phyloP scores from a whole-genome alignment of 2,888 invertebrate species.

The Globia sparganii region DNA sequence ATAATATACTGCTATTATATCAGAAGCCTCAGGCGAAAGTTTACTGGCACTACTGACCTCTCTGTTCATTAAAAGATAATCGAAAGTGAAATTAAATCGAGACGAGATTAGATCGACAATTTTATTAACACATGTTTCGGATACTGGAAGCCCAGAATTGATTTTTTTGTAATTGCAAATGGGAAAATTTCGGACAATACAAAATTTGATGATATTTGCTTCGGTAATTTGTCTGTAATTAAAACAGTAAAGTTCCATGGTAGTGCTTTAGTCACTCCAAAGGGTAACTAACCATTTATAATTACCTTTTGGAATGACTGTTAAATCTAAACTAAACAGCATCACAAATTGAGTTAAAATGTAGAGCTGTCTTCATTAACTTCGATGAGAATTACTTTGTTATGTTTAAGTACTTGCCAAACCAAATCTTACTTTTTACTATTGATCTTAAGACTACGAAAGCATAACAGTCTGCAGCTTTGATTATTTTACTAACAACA shows the following conservation, averaged over 20 bases:
- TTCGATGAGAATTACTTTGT: constrained; percentile 23
- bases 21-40: constrained; percentile 84
- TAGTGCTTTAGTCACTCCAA: not conserved
- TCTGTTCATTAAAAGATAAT: constrained; percentile 86
- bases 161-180: constrained; percentile 37
- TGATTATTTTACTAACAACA: not conserved
- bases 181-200: constrained; percentile 28
- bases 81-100: constrained; percentile 88
- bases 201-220: constrained; percentile 9
- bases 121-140: constrained; percentile 78
- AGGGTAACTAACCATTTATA: constrained; percentile 11
- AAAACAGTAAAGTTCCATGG: constrained; percentile 11
- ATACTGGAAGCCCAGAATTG: constrained; percentile 34
- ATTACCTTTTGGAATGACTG: constrained; percentile 34
- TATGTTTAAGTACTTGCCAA: not conserved
- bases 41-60: constrained; percentile 82
- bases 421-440: constrained; percentile 14
- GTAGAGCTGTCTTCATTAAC: constrained; percentile 35
- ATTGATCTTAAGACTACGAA: constrained; percentile 20
- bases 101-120: constrained; percentile 79
- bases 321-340: constrained; percentile 23
- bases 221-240: constrained; percentile 37
- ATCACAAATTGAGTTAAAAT: constrained; percentile 28
- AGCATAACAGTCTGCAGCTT: constrained; percentile 9
- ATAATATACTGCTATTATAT: constrained; percentile 79